Conservation (phyloP, 1,140 invertebrate species). For the Papilio dardanus region DNA sequence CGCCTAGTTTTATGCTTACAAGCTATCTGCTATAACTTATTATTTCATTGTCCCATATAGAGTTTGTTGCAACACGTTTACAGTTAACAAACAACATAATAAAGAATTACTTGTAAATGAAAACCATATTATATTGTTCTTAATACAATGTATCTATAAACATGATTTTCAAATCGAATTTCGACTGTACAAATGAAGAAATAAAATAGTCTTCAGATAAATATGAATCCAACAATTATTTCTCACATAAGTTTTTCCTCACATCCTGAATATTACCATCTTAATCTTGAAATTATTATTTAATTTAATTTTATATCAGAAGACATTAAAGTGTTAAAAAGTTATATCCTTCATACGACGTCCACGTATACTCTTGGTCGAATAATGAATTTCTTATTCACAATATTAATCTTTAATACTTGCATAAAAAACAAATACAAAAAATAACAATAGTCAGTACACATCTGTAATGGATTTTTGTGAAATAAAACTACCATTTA, state of each 20-base stretch:
- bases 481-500: constrained; percentile 40
- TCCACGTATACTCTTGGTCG: neutral
- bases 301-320: no score
- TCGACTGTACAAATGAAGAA: no score
- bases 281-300: no score
- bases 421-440: neutral
- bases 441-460: constrained; percentile 1
- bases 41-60: neutral
- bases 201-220: neutral
- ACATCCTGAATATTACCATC: no score
- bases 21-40: constrained; percentile 15
- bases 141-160: no score
- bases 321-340: neutral
- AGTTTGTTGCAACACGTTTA: neutral
- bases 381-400: neutral
- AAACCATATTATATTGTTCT: neutral
- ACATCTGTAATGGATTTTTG: constrained; percentile 23
- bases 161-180: no score
- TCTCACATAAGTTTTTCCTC: no score
- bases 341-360: no score
- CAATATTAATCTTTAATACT: neutral
- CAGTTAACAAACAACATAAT: neutral
- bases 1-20: constrained; percentile 35
- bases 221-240: no score
- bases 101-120: neutral